phyloP scores from a whole-genome alignment of 2,797 vertebrate genomes.

The Protonibea diacanthus region DNA sequence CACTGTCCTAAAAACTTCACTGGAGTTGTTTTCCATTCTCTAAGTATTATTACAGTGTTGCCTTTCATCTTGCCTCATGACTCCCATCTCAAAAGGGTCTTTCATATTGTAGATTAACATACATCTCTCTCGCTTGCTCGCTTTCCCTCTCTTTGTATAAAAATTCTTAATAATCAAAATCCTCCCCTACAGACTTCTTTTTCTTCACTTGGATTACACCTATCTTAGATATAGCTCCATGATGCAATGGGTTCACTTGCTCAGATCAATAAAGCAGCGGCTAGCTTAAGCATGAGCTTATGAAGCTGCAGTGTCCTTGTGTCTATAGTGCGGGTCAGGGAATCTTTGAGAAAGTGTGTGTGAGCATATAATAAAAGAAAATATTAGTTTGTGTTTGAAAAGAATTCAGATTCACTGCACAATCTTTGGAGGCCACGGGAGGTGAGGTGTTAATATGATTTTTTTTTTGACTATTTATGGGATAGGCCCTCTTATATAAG shows the following conservation, averaged over 20 bases:
- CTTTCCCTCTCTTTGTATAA: constrained; percentile 22
- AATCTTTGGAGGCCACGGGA: not conserved
- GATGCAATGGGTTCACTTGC: constrained; percentile 51
- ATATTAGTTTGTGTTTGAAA: constrained; percentile 16
- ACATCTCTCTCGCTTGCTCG: not conserved
- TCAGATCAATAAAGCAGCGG: constrained; percentile 68
- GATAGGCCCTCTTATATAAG: not conserved
- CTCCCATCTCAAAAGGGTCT: constrained; percentile 27
- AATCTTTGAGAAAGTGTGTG: constrained; percentile 17
- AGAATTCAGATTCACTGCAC: not conserved
- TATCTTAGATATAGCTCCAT: constrained; percentile 47
- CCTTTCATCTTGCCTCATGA: constrained; percentile 44
- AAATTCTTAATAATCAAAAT: constrained; percentile 56
- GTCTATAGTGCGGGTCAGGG: constrained; percentile 46
- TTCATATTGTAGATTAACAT: constrained; percentile 34
- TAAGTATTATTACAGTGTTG: constrained; percentile 14
- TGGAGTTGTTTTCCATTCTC: constrained; percentile 23
- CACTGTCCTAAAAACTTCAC: constrained; percentile 18
- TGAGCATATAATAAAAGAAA: constrained; percentile 13
- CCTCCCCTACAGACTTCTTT: constrained; percentile 37
- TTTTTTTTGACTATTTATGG: not conserved
- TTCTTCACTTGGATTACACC: constrained; percentile 48
- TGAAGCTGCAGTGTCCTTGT: constrained; percentile 61
- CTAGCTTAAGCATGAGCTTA: constrained; percentile 51
- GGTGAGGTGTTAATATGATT: not conserved